These are phyloP conservation scores for Trinectes maculatus DNA, from an alignment of 2,113 vertebrate species.

Conservation along the genomic window DNA sequence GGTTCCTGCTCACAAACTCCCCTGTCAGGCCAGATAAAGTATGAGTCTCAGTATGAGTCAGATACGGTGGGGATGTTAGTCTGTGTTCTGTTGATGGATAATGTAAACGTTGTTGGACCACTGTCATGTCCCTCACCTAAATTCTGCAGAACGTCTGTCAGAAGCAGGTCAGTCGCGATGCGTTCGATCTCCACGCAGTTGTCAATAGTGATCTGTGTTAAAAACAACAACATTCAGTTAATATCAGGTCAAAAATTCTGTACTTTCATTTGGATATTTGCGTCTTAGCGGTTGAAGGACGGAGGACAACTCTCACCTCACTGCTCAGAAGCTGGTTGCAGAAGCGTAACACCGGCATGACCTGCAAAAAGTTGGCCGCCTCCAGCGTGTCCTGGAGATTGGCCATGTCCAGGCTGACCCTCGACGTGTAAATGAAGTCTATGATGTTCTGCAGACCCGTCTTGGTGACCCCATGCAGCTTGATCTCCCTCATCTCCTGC, in stretches of 20 bases:
- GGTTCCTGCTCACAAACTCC: conserved; percentile 81
- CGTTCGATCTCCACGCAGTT: conserved; percentile 85
- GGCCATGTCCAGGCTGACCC: conserved; percentile 77
- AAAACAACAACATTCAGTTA: conserved; percentile 1
- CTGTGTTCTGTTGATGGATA: background rate
- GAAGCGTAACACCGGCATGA: conserved; percentile 83
- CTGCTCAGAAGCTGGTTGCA: conserved; percentile 85
- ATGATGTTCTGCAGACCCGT: conserved; percentile 84
- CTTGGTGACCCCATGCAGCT: conserved; percentile 83
- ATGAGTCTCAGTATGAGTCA: too few relatives aligned
- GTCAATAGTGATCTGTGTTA: conserved; percentile 79
- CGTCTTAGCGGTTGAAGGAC: too few relatives aligned
- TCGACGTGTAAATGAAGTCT: conserved; percentile 85
- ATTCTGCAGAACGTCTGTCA: conserved; percentile 79
- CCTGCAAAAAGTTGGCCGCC: conserved; percentile 86
- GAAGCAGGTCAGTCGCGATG: conserved; percentile 78
- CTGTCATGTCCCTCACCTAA: conserved; percentile 59
- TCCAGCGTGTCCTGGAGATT: conserved; percentile 85
- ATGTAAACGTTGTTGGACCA: background rate
- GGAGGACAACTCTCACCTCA: conserved; percentile 73
- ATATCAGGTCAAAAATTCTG: too few relatives aligned
- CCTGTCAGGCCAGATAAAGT: conserved; percentile 30
- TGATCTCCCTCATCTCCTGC: conserved; percentile 83
- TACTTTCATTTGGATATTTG: too few relatives aligned
- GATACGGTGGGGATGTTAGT: too few relatives aligned